phyloP scores from a whole-genome alignment of 2,888 invertebrate genomes.

The Microlaimidae sp. region DNA sequence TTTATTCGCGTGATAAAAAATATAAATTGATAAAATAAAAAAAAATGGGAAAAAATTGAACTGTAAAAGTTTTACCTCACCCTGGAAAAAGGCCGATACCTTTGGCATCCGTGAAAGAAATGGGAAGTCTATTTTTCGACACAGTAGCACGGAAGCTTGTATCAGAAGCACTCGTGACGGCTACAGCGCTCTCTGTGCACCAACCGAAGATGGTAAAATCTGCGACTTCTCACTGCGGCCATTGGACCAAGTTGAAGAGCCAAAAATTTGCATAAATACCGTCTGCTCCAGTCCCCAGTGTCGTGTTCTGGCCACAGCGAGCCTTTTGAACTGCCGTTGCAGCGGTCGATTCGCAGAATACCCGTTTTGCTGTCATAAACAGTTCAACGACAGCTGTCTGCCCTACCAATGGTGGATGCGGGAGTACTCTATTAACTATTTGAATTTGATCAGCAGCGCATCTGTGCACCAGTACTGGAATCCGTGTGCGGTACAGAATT shows the following conservation, averaged over 20 bases:
- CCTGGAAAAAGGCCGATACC: too few species aligned
- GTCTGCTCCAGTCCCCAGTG: neutral
- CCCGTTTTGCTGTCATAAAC: constrained; percentile 1
- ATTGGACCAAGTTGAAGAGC: constrained; percentile 3
- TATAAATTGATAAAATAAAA: too few species aligned
- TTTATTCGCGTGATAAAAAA: too few species aligned
- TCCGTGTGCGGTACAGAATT: neutral
- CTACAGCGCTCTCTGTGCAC: neutral
- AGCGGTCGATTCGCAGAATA: neutral
- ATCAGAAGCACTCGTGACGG: neutral
- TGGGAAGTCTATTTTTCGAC: neutral
- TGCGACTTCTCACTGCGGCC: neutral
- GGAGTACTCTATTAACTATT: neutral
- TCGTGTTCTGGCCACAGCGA: neutral
- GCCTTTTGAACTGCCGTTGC: neutral
- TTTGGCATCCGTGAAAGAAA: neutral
- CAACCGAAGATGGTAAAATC: neutral
- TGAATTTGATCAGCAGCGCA: neutral
- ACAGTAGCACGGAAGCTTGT: neutral
- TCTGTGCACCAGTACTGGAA: neutral
- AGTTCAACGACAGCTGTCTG: neutral
- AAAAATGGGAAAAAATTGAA: too few species aligned
- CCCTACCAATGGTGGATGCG: constrained; percentile 10
- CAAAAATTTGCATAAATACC: neutral
- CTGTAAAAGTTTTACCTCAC: too few species aligned